Base-by-base conservation (phyloP, 2,113 vertebrate genomes). In the Edolisoma coerulescens region DNA sequence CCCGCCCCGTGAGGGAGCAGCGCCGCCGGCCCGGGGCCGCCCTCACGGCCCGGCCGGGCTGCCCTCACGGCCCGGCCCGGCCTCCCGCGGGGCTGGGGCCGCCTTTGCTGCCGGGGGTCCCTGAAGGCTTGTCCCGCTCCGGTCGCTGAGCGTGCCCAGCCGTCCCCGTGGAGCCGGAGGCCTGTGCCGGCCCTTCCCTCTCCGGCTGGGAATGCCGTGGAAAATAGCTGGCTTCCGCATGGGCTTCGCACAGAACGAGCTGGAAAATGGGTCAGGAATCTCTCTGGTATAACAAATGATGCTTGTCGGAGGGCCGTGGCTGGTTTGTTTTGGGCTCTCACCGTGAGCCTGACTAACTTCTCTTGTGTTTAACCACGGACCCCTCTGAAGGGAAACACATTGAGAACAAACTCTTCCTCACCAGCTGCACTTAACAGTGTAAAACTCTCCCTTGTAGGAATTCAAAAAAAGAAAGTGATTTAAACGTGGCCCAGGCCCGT, bases 381-480 rank as follows among this genome's bases (percentile, higher is more conserved):
- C 22, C 9, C 45, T 32, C 9, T 41, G 59, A 90, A 60, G 50
- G 74, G 30, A 90, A 77, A 59, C 28, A 9, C 15, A 7, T 8
- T 47, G 63, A 64, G 73, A 91, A 19, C 24, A 28, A 90, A 37
- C 63, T 41, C n/a, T 60, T 9, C 16, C 23, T 56, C 20, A 6
- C 6, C 8, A 68, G 35, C 69, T 49, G 42, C 28, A 33, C 33
- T 84, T 71, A 78, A 1, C 2, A 56, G 10, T 39, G 8, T 65
- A 27, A 84, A 93, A 87, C 33, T 91, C 64, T 75, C 26, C 28
- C 76, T 68, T 92, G 45, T 49, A 99, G 99, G 97, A 97, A 98
- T 78, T 96, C 97, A 80, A 98, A 98, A 92, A 98, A 97, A 49
- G 99, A 99, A 94, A 53, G 76, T 1, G 98, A 99, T 22, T 96